A percentile compares a stretch with the other conserved stretches of the same genome.
phyloP scores from a whole-genome alignment of 2,797 vertebrate species.

The Ctenosaura bakeri region DNA sequence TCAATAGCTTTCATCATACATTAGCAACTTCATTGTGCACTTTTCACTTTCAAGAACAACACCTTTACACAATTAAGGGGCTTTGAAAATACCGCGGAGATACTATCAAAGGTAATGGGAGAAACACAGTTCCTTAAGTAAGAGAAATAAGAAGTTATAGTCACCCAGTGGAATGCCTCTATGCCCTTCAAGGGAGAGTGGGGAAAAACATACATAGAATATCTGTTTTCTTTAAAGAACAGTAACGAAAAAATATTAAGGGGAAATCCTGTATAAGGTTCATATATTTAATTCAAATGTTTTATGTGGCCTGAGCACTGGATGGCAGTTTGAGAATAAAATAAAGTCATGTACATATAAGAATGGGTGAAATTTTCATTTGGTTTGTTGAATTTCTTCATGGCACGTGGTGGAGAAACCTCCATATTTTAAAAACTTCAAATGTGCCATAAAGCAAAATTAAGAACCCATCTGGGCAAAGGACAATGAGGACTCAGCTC shows the following conservation, averaged over 20 bases:
- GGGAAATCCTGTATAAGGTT: neutral
- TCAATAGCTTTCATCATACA: conserved; percentile 39
- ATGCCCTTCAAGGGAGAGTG: neutral
- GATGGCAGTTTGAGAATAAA: neutral
- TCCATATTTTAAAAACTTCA: neutral
- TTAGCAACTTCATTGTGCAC: conserved; percentile 23
- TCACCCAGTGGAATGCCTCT: neutral
- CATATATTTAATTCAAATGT: neutral
- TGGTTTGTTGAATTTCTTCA: neutral
- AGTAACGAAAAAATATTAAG: neutral
- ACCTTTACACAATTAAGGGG: conserved; percentile 12
- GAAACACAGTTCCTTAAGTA: neutral
- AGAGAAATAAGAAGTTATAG: neutral
- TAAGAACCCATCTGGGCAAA: neutral
- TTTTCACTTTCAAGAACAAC: conserved; percentile 8
- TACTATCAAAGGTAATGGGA: neutral
- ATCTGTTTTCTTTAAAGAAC: neutral
- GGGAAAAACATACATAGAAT: neutral
- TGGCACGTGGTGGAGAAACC: neutral
- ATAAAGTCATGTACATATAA: neutral
- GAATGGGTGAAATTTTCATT: neutral
- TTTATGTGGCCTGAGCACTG: neutral
- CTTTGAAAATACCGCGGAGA: conserved; percentile 8
- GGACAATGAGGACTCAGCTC: neutral
- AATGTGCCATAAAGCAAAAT: neutral